Evolutionary conservation across 37 sponge, comb jelly and placozoan species (phyloP).

Genomic region (Corticium candelabrum): DNA sequence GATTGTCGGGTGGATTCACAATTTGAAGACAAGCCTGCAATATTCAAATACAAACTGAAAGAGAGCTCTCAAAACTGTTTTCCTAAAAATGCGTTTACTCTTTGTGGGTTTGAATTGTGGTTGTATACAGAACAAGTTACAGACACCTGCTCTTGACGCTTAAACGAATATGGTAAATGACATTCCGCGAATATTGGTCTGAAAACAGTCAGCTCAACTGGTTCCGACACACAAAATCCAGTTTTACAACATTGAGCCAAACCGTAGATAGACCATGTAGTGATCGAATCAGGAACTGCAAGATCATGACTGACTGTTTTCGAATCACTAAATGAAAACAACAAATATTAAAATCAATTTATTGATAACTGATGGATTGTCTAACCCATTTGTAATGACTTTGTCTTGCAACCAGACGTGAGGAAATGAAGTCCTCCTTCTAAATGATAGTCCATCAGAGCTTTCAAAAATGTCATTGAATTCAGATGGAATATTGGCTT

Average conservation of each 20-base stretch:
- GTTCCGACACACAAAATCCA: neutral
- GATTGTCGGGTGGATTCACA: neutral
- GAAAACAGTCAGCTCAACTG: neutral
- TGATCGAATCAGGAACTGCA: neutral
- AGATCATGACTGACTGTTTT: neutral
- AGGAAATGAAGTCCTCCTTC: neutral
- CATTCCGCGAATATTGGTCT: neutral
- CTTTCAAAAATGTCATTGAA: too few relatives aligned
- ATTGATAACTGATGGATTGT: too few relatives aligned
- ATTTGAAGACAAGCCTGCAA: neutral
- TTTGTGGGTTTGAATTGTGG: neutral
- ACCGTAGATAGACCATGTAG: neutral
- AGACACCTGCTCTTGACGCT: neutral
- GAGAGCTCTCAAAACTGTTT: too few relatives aligned
- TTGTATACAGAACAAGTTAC: neutral
- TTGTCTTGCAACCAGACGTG: too few relatives aligned
- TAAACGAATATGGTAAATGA: neutral
- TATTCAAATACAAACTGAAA: neutral
- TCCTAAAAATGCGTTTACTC: too few relatives aligned
- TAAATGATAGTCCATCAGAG: too few relatives aligned
- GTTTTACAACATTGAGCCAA: too few relatives aligned
- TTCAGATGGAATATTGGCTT: too few relatives aligned
- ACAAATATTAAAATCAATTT: too few relatives aligned
- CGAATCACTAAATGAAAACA: too few relatives aligned
- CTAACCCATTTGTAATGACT: too few relatives aligned